Percentiles rank a stretch among this genome's conserved stretches.
These are phyloP conservation scores for Parnassius smintheus DNA, from an alignment of 2,888 invertebrate species.

Conservation along the genomic window DNA sequence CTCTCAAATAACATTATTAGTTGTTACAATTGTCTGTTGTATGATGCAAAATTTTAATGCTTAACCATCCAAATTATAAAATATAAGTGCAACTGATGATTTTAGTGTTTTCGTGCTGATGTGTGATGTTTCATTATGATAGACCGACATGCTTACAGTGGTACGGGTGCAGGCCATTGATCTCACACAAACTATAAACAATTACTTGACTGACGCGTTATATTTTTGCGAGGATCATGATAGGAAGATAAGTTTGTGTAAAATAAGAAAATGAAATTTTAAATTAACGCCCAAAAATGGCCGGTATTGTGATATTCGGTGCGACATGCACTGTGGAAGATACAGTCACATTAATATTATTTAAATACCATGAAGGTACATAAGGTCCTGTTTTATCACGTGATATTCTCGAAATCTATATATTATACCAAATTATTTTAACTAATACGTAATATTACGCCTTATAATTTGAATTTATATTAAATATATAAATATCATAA, in stretches of 20 bases:
- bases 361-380: conserved; percentile 25
- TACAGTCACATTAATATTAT: conserved; percentile 44
- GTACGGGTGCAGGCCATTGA: conserved; percentile 73
- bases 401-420: neutral
- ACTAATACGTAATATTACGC: neutral
- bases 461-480: neutral
- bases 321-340: conserved; percentile 75
- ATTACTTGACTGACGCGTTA: conserved; percentile 30
- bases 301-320: conserved; percentile 68
- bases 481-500: neutral
- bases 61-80: no score
- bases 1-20: no score
- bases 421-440: no score
- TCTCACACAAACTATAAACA: conserved; percentile 56
- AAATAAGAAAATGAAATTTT: conserved; percentile 46
- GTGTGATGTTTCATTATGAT: conserved; percentile 45
- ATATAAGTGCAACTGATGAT: conserved; percentile 39
- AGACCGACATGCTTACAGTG: conserved; percentile 72
- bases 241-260: conserved; percentile 47
- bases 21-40: no score
- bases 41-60: no score
- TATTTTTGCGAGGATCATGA: conserved; percentile 11
- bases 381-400: conserved; percentile 22
- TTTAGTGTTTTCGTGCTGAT: conserved; percentile 28
- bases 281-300: conserved; percentile 59